A percentile compares a stretch with the other conserved stretches of the same genome.
Conservation (phyloP, 2,888 invertebrate genomes). For the Ennomos fuscantarius region DNA sequence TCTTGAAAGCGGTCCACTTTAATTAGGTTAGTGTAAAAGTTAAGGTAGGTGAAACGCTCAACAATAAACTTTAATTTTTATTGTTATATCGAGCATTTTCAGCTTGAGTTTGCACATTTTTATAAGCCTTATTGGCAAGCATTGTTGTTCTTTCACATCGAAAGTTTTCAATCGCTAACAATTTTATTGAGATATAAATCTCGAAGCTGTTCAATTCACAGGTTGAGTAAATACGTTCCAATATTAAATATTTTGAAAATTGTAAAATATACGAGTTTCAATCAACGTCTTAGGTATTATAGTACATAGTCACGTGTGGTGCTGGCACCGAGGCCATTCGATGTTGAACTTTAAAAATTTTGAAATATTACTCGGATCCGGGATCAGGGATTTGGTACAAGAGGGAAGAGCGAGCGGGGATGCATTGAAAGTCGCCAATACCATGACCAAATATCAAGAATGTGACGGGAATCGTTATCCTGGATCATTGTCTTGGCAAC, state of each 20-base stretch:
- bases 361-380: slow-evolving; percentile 67
- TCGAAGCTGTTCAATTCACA: slow-evolving; percentile 44
- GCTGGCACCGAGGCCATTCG: slow-evolving; percentile 41
- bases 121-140: neutral
- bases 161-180: slow-evolving; percentile 13
- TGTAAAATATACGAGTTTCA: slow-evolving; percentile 65
- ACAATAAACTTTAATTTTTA: too few species aligned
- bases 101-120: too few species aligned
- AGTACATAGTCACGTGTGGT: slow-evolving; percentile 2
- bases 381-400: slow-evolving; percentile 38
- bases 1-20: too few species aligned
- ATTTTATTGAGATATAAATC: slow-evolving; percentile 35
- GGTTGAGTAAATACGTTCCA: slow-evolving; percentile 48
- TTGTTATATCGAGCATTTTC: too few species aligned
- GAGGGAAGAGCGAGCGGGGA: slow-evolving; percentile 29
- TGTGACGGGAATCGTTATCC: too few species aligned
- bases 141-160: slow-evolving; percentile 6
- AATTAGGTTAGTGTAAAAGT: too few species aligned
- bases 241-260: slow-evolving; percentile 49
- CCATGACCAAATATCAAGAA: too few species aligned
- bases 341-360: slow-evolving; percentile 66
- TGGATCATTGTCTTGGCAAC: too few species aligned
- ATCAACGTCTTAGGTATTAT: slow-evolving; percentile 61
- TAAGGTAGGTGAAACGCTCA: too few species aligned
- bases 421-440: neutral